These are phyloP conservation scores for Hozukius guyotensis DNA, from an alignment of 2,797 vertebrate genomes.

Conservation along the genomic window DNA sequence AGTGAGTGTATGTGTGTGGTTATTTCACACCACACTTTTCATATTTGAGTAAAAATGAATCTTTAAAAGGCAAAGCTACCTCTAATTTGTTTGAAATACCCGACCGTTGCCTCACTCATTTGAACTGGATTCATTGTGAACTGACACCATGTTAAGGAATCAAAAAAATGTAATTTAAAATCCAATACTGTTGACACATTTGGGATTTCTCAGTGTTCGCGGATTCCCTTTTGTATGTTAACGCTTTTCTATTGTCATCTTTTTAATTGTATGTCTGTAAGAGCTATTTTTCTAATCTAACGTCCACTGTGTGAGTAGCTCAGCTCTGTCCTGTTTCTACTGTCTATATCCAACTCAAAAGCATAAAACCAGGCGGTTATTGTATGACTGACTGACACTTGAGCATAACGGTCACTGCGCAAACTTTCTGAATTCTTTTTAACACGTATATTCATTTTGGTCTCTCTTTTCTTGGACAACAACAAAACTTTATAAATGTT, in stretches of 20 bases:
- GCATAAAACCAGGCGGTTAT: not conserved
- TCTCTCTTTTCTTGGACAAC: conserved; percentile 10
- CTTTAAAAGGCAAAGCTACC: conserved; percentile 59
- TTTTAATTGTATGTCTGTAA: conserved; percentile 43
- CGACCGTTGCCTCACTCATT: not conserved
- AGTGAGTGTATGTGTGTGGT: not conserved
- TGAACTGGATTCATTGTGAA: conserved; percentile 26
- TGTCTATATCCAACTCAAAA: not conserved
- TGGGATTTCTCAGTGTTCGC: conserved; percentile 19
- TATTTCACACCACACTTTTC: not conserved
- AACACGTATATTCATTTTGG: not conserved
- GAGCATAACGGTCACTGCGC: conserved; percentile 13
- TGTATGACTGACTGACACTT: conserved; percentile 17
- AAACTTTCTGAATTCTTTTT: conserved; percentile 25
- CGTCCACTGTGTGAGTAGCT: conserved; percentile 15
- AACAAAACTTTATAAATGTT: conserved; percentile 6
- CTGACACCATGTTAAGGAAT: conserved; percentile 14
- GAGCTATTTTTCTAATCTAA: conserved; percentile 73
- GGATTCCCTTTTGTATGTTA: conserved; percentile 55
- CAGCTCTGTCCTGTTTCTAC: conserved; percentile 35
- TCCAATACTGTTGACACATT: conserved; percentile 4
- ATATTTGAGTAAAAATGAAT: conserved; percentile 19
- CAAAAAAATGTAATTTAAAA: not conserved
- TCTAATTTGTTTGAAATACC: conserved; percentile 42
- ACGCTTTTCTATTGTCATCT: conserved; percentile 59